A percentile compares a stretch with the other conserved stretches of the same genome.
Conservation (phyloP, 2,113 vertebrate species). For the Podiceps cristatus region DNA sequence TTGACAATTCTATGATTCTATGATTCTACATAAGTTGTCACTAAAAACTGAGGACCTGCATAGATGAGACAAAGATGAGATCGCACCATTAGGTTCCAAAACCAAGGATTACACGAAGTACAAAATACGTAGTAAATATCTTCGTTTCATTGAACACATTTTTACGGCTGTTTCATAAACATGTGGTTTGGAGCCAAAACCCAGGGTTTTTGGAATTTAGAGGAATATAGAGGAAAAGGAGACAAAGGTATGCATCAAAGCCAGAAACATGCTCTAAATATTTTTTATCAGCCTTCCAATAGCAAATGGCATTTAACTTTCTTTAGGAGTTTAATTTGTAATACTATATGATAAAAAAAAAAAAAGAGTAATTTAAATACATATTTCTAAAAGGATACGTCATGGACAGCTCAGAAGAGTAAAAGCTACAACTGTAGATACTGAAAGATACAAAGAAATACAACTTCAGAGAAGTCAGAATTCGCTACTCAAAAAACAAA, state of each 20-base stretch:
- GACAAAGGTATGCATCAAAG: neutral
- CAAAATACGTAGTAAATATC: neutral
- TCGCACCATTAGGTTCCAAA: neutral
- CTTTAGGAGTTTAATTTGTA: neutral
- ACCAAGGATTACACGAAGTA: neutral
- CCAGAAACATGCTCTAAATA: neutral
- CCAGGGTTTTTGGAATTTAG: accelerated
- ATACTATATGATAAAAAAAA: neutral
- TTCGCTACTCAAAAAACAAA: neutral
- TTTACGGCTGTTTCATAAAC: neutral
- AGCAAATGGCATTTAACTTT: neutral
- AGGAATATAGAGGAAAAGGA: neutral
- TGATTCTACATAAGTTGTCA: neutral
- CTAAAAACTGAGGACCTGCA: neutral
- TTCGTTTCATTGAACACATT: neutral
- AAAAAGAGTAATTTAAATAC: neutral
- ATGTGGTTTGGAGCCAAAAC: neutral
- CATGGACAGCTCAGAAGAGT: neutral
- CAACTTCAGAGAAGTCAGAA: neutral
- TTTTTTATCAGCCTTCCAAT: neutral
- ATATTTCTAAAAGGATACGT: neutral
- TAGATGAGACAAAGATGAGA: neutral
- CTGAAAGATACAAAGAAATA: neutral
- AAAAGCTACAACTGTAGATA: neutral
- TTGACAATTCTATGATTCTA: too few species aligned